These are phyloP conservation scores for Hydrophis major DNA, from an alignment of 2,797 vertebrate species.

Conservation along the genomic window DNA sequence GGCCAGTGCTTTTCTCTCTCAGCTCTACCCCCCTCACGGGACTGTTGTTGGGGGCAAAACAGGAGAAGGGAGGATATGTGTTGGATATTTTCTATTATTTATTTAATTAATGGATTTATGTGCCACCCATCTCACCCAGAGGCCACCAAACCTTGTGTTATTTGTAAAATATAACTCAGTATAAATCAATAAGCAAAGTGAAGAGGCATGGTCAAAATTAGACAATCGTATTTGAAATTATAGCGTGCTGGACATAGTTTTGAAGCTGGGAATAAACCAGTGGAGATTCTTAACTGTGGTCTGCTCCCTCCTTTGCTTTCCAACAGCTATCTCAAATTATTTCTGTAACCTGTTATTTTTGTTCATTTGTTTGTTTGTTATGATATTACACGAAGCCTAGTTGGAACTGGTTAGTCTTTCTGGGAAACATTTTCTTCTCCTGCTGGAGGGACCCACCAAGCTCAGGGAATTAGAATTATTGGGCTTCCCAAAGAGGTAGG, in stretches of 20 bases:
- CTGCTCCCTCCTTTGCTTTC: no score
- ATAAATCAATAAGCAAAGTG: background rate
- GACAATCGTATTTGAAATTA: background rate
- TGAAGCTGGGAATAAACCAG: background rate
- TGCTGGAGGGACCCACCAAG: conserved; percentile 11
- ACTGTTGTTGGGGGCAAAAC: no score
- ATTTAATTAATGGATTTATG: background rate
- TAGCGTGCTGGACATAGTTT: background rate
- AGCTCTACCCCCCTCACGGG: no score
- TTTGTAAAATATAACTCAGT: background rate
- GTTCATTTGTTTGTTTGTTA: conserved; percentile 16
- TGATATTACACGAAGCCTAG: conserved; percentile 15
- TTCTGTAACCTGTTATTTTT: background rate
- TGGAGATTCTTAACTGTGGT: background rate
- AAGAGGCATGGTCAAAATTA: background rate
- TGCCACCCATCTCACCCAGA: background rate
- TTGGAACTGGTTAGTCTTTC: conserved; percentile 13
- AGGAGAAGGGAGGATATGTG: background rate
- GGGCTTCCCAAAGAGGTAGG: conserved; percentile 20
- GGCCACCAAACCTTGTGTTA: background rate
- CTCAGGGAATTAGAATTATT: conserved; percentile 36
- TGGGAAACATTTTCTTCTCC: background rate
- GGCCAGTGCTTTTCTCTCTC: no score
- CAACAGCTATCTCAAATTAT: background rate
- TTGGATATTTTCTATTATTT: background rate